phyloP scores from a whole-genome alignment of 2,797 vertebrate genomes.

The Gadopsis bispinosus region DNA sequence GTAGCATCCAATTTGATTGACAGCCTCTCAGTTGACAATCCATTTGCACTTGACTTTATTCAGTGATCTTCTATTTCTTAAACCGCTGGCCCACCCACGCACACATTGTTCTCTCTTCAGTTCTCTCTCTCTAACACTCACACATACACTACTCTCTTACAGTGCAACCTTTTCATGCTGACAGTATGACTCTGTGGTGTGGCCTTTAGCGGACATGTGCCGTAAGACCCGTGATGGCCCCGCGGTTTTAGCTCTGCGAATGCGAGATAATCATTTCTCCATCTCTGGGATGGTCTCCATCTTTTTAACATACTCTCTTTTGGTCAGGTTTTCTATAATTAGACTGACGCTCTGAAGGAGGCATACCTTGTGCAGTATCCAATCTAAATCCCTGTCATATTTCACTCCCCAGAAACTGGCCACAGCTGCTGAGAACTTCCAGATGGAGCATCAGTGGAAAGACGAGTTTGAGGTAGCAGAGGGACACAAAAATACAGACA shows the following conservation, averaged over 20 bases:
- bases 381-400: slow-evolving; percentile 55
- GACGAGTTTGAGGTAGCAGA: slow-evolving; percentile 91
- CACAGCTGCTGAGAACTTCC: slow-evolving; percentile 92
- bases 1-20: slow-evolving; percentile 46
- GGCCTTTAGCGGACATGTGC: slow-evolving; percentile 56
- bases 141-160: slow-evolving; percentile 17
- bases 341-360: slow-evolving; percentile 33
- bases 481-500: slow-evolving; percentile 10
- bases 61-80: slow-evolving; percentile 34
- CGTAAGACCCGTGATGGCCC: slow-evolving; percentile 39
- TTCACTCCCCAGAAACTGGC: slow-evolving; percentile 90
- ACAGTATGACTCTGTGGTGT: slow-evolving; percentile 37
- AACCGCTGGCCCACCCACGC: slow-evolving; percentile 1
- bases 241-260: slow-evolving; percentile 48
- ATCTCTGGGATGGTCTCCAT: slow-evolving; percentile 27
- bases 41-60: slow-evolving; percentile 65
- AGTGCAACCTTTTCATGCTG: slow-evolving; percentile 65
- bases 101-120: slow-evolving; percentile 8
- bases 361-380: slow-evolving; percentile 25
- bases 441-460: slow-evolving; percentile 93
- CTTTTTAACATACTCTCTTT: slow-evolving; percentile 38
- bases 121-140: slow-evolving; percentile 3
- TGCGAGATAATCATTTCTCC: slow-evolving; percentile 40
- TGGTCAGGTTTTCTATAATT: slow-evolving; percentile 53
- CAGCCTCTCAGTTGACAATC: slow-evolving; percentile 46